Evolutionary conservation across 2,888 invertebrate species (phyloP), one percentile per base, ranked within the genome.

Genomic region (Sphecodes monilicornis): DNA sequence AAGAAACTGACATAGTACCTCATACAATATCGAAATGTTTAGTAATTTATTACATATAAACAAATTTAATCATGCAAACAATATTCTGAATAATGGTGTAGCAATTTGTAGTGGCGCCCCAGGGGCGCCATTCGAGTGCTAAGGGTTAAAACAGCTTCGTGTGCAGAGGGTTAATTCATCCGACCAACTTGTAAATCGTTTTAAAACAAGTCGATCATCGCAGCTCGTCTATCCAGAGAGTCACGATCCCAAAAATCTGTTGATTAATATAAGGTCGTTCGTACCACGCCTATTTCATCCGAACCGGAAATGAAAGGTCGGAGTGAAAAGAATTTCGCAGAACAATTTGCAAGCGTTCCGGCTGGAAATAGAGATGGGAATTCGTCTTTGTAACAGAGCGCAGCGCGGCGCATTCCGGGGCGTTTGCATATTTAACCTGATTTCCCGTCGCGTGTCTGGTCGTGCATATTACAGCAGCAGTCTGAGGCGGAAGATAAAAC

Each of bases 401-500:
- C 29, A 18, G 18, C 64, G 64, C 64, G 64, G 29, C 16, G 64
- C 64, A 60, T 60, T 60, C 57, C 64, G 18, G 64, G 18, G 18
- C 66, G 36, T 32, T 66, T 66, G 32, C 66, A 66, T 66, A 32
- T 68, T 66, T 18, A 32, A 60, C 32, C 13, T 26, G 26, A 78
- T 78, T 4, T 43, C 26, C 13, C 13, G 72, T 43, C 8, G 18
- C 29, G 16, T 43, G 57, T 29, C 57, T 60, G 41, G 36, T 39
- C 66, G 36, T 64, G 64, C 64, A 64, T 36, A 66, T 66, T 66
- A 36, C 66, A 66, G 66, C 26, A 32, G 32, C 43, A 16, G 46
- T 32, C 50, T n/a, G 8, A 39, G 11, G 22, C 54, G 22, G 69
- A 60, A 32, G 70, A 77, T 76, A n/a, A 70, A 76, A 54, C 64